phyloP scores from a whole-genome alignment of 2,797 vertebrate genomes.

The Simalia tracyae region DNA sequence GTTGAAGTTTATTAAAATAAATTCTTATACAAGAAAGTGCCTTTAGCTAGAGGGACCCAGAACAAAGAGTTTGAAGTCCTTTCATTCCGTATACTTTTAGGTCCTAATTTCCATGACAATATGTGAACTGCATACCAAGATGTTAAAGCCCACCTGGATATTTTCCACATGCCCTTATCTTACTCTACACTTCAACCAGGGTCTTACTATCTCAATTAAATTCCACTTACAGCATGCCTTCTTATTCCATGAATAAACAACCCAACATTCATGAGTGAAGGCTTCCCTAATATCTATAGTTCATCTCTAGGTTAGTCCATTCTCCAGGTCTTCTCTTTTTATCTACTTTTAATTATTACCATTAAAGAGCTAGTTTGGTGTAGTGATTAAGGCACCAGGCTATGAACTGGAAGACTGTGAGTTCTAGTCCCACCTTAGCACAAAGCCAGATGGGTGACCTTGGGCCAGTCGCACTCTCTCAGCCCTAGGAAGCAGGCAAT shows the following conservation, averaged over 20 bases:
- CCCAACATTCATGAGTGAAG: not conserved
- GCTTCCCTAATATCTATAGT: not conserved
- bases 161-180: not conserved
- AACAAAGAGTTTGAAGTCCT: not conserved
- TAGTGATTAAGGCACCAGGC: not conserved
- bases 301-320: not conserved
- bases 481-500: not conserved
- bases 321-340: not conserved
- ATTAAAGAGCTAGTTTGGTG: not conserved
- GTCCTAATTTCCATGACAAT: not conserved
- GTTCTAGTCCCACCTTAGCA: not conserved
- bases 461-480: not conserved
- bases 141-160: not conserved
- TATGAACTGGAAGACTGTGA: not conserved
- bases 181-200: not conserved
- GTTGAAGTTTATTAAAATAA: too few species aligned
- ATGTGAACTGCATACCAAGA: not conserved
- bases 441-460: not conserved
- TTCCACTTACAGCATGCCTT: not conserved
- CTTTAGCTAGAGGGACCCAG: too few species aligned
- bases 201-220: not conserved
- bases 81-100: not conserved
- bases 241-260: not conserved
- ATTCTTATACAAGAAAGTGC: too few species aligned
- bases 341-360: not conserved